A percentile compares a stretch with the other conserved stretches of the same genome.
These are phyloP conservation scores for Naja naja DNA, from an alignment of 2,113 vertebrate genomes.

Conservation along the genomic window DNA sequence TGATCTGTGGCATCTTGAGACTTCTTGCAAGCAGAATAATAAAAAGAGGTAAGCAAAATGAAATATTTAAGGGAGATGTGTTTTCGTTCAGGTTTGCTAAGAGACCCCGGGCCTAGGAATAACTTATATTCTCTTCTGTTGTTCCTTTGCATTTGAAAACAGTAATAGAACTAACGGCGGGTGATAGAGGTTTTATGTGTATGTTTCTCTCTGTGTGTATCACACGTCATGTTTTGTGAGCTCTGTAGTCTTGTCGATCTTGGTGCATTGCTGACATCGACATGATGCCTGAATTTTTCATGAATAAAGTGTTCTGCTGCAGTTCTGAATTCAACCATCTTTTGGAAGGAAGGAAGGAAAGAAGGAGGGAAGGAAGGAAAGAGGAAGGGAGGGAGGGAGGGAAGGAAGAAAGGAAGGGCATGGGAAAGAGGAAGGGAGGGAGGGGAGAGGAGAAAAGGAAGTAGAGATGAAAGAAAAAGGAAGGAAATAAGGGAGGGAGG, in stretches of 20 bases:
- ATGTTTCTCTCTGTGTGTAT: conserved; percentile 22
- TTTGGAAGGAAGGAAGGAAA: background rate
- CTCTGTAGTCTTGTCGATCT: conserved; percentile 11
- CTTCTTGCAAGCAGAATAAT: background rate
- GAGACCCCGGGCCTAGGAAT: conserved; percentile 38
- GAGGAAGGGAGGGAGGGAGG: background rate
- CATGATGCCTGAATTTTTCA: background rate
- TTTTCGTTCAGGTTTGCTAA: conserved; percentile 30
- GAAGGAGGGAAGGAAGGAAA: background rate
- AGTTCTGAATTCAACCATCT: background rate
- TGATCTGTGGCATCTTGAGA: background rate
- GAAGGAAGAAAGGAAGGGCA: too few relatives aligned
- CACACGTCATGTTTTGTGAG: conserved; percentile 30
- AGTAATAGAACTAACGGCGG: conserved; percentile 50
- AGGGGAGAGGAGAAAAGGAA: too few relatives aligned
- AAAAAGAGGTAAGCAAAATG: background rate
- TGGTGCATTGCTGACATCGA: conserved; percentile 21
- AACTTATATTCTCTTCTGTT: conserved; percentile 32
- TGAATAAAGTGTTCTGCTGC: conserved; percentile 30
- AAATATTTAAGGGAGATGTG: background rate
- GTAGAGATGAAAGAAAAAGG: too few relatives aligned
- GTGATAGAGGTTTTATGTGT: conserved; percentile 57
- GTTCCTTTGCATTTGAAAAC: conserved; percentile 55
- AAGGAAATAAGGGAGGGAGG: too few relatives aligned
- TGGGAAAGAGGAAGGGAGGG: too few relatives aligned